Evolutionary conservation across 2,888 invertebrate genomes (phyloP), one percentile per base, ranked within the genome.

Genomic region (Neelides folsomi): DNA sequence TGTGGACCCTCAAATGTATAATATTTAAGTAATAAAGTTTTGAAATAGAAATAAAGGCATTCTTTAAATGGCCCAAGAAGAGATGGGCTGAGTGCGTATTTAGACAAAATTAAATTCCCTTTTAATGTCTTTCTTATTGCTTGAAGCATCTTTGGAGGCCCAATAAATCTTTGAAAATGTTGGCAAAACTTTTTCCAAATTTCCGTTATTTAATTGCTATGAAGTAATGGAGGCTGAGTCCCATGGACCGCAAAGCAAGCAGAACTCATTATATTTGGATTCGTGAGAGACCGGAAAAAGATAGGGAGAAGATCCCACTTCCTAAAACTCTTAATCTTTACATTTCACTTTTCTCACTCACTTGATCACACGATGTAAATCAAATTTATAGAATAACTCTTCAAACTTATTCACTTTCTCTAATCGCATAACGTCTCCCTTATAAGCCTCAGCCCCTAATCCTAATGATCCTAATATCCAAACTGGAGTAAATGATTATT

Each of bases 21-120:
- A 5, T 27, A 27, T 7, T 27, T 27, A 27, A 27, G 27, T 27
- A 27, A 27, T 27, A 27, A 27, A 27, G 27, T 27, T 27, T 27
- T 27, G 27, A 7, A 27, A 27, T 7, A 62, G 65, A 66, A 68
- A 68, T 68, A 67, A 68, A 68, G 49, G 41, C 49, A 34, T 40
- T n/a, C 34, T 55, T 36, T 45, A 49, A 51, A 46, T 37, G 10
- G n/a, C n/a, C n/a, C n/a, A n/a, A n/a, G n/a, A n/a, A n/a, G 18
- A 41, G 39, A 50, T 43, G 13, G 50, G 20, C 47, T 54, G 44
- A 48, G 27, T 27, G 27, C 27, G 27, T 27, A 27, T 27, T 44
- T 47, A 47, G 13, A 18, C 13, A n/a, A 13, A 38, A 36, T 49
- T 49, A 53, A 53, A 47, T 53, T 41, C 38, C 46, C 53, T 49